Evolutionary conservation across 1,140 invertebrate species (phyloP), one percentile per base, ranked within the genome.

Genomic region (Anastrepha obliqua): DNA sequence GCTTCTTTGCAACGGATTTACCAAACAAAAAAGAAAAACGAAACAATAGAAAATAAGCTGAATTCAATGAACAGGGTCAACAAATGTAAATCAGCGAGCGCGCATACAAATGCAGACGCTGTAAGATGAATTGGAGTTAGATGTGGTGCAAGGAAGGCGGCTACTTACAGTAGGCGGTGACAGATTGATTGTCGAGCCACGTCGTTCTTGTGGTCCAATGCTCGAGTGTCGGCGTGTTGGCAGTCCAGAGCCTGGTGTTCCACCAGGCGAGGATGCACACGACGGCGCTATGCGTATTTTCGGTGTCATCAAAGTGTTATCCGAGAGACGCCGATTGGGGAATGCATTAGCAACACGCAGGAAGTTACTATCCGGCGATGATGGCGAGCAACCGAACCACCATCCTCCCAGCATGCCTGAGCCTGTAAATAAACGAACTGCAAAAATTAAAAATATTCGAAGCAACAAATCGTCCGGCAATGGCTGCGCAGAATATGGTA

Each of bases 261-360:
- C 97, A 13, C 97, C 97, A 0, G 97, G 97, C 3, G 97, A 97
- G 15, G 96, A 97, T 3, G 96, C 96, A 91, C 97, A 97, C n/a
- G 96, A 97, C 60, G 96, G 97, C 3, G 96, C 96, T 60, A 98
- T 96, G 15, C 96, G 95, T 89, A 97, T 98, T 94, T 97, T 98
- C 13, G 97, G 97, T 44, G 97, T 97, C 95, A 98, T 98, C 89
- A 98, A 94, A 42, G 97, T 98, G 93, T 98, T 98, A 93, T 98
- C 98, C 4, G 97, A 98, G 42, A 98, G 95, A 59, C 98, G 96
- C 78, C 97, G 95, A 91, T 96, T 97, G 29, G 97, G 96, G 91
- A 97, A 97, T 89, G 93, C 93, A 90, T 96, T 97, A 62, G 95
- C 95, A 3, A 98, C 97, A 65, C 97, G 95, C 90, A 98, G 94